These are phyloP conservation scores for Dissostichus mawsoni DNA, from an alignment of 2,113 vertebrate species.

Conservation along the genomic window DNA sequence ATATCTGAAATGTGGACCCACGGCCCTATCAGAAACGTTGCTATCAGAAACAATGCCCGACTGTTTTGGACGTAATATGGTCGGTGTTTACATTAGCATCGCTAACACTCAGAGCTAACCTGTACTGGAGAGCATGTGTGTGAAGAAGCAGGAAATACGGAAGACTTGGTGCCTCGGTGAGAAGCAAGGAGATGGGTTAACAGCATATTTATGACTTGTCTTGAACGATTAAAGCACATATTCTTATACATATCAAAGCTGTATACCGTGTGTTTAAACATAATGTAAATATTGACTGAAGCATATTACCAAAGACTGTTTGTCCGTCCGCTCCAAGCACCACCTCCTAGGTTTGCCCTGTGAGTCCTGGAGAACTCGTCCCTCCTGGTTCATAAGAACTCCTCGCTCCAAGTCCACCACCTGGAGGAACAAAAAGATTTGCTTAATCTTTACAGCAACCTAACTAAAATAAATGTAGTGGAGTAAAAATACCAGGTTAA, in stretches of 20 bases:
- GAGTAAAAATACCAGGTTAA: no score
- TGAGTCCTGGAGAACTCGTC: slow-evolving; percentile 94
- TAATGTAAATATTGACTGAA: slow-evolving; percentile 14
- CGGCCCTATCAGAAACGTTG: no score
- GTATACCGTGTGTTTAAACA: slow-evolving; percentile 2
- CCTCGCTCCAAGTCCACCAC: slow-evolving; percentile 93
- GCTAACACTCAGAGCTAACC: no score
- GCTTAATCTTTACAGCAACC: no score
- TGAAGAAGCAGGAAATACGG: no score
- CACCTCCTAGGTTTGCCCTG: slow-evolving; percentile 92
- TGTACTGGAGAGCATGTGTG: no score
- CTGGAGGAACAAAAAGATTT: slow-evolving; percentile 70
- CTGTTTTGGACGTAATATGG: no score
- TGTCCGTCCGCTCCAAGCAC: slow-evolving; percentile 94
- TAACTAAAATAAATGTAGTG: no score
- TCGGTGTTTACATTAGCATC: no score
- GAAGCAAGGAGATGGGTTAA: slow-evolving; percentile 31
- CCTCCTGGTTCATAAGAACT: slow-evolving; percentile 93
- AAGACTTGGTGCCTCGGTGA: no score
- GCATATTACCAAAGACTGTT: slow-evolving; percentile 92
- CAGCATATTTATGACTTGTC: neutral
- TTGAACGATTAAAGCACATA: neutral
- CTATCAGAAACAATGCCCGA: no score
- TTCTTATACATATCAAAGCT: neutral
- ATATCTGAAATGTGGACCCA: no score